Percentiles rank a stretch among this genome's conserved stretches.
Evolutionary conservation across 2,888 invertebrate species (phyloP).

Genomic region (Thera obeliscata): DNA sequence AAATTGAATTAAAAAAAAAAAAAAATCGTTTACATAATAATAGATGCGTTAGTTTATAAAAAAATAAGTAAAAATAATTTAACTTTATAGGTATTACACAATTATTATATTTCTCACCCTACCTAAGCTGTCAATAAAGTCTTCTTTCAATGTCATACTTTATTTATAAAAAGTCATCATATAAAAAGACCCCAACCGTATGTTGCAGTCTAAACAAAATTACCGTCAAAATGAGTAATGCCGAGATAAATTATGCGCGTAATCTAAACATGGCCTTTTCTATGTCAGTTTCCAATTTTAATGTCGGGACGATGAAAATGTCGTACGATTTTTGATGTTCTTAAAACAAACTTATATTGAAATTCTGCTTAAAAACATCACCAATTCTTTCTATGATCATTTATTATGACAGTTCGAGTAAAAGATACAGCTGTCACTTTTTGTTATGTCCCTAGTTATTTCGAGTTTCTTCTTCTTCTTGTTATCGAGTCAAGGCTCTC

Average conservation of each 20-base stretch:
- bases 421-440: too few relatives aligned
- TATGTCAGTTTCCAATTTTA: conserved; percentile 23
- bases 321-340: not conserved
- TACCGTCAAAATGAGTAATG: conserved; percentile 56
- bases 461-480: too few relatives aligned
- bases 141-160: conserved; percentile 9
- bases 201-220: conserved; percentile 58
- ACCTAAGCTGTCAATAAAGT: conserved; percentile 16
- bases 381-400: too few relatives aligned
- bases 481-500: too few relatives aligned
- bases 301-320: conserved; percentile 9
- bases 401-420: too few relatives aligned
- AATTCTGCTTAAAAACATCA: too few relatives aligned
- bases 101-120: conserved; percentile 2
- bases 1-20: too few relatives aligned
- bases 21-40: too few relatives aligned
- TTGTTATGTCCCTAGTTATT: too few relatives aligned
- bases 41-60: too few relatives aligned
- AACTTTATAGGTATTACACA: too few relatives aligned
- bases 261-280: conserved; percentile 49
- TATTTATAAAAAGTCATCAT: conserved; percentile 6
- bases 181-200: conserved; percentile 41
- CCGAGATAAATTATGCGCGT: conserved; percentile 48
- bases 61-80: too few relatives aligned
- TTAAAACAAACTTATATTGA: not conserved